phyloP scores from a whole-genome alignment of 2,797 vertebrate genomes.

The Hypotaenidia okinawae region DNA sequence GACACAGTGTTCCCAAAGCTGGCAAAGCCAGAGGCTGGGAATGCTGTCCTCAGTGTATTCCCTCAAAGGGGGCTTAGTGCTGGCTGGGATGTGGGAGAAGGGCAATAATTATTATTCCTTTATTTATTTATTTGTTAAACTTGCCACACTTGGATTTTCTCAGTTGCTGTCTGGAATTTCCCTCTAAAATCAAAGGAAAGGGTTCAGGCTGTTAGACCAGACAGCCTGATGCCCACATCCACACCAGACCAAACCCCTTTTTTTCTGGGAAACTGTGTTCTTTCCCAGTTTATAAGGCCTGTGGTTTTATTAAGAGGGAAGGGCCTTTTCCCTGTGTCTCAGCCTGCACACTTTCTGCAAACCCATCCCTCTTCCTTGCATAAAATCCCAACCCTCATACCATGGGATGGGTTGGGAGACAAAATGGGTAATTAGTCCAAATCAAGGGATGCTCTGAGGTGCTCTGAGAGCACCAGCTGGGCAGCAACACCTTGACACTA shows the following conservation, averaged over 20 bases:
- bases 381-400: accelerated
- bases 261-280: background rate
- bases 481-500: background rate
- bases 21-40: background rate
- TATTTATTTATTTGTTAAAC: background rate
- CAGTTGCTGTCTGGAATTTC: accelerated
- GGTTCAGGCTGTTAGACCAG: background rate
- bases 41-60: accelerated
- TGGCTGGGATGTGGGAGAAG: accelerated
- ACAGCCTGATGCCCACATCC: background rate
- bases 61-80: background rate
- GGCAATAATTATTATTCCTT: accelerated
- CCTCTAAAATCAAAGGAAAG: background rate
- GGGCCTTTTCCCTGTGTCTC: background rate
- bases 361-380: background rate
- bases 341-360: background rate
- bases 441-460: accelerated
- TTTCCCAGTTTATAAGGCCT: background rate
- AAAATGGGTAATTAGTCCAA: background rate
- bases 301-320: background rate
- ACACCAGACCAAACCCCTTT: background rate
- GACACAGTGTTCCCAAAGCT: accelerated
- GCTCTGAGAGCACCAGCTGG: background rate
- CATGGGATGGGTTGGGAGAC: background rate
- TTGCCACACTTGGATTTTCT: background rate